Evolutionary conservation across 2,797 vertebrate genomes (phyloP).

Genomic region (Paratrypauchen microcephalus): DNA sequence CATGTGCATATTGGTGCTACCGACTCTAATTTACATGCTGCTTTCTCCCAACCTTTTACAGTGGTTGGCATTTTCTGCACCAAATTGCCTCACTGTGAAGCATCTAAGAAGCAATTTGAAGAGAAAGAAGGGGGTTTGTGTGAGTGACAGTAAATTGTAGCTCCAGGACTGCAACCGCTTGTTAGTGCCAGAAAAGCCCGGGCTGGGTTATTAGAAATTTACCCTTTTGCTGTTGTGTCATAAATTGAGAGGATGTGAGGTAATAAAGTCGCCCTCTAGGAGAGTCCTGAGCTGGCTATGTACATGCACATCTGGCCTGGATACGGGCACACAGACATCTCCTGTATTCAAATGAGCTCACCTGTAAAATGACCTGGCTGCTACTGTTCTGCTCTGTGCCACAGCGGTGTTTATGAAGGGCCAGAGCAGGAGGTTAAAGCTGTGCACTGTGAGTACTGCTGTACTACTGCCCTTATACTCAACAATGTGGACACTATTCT

Average conservation of each 20-base stretch:
- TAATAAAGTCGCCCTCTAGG: slow-evolving; percentile 55
- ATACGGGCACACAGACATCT: slow-evolving; percentile 30
- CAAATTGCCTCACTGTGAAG: slow-evolving; percentile 57
- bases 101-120: slow-evolving; percentile 56
- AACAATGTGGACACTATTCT: not conserved
- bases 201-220: slow-evolving; percentile 57
- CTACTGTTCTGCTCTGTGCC: slow-evolving; percentile 5
- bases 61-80: slow-evolving; percentile 39
- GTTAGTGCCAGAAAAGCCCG: slow-evolving; percentile 55
- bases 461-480: not conserved
- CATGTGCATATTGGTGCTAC: not conserved
- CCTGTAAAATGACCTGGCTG: slow-evolving; percentile 39
- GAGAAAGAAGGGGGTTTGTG: slow-evolving; percentile 26
- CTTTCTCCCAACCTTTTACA: slow-evolving; percentile 29
- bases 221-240: slow-evolving; percentile 57
- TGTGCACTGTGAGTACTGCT: not conserved
- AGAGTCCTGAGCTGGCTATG: slow-evolving; percentile 44
- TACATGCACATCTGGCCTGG: slow-evolving; percentile 47
- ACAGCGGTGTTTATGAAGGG: slow-evolving; percentile 17
- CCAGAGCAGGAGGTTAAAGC: slow-evolving; percentile 14
- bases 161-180: slow-evolving; percentile 49
- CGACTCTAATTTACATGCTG: slow-evolving; percentile 31
- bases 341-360: slow-evolving; percentile 46
- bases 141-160: slow-evolving; percentile 58
- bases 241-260: slow-evolving; percentile 53